phyloP scores from a whole-genome alignment of 30 jellyfish, hydroid and myxozoan genomes.

The Nemopilema nomurai region DNA sequence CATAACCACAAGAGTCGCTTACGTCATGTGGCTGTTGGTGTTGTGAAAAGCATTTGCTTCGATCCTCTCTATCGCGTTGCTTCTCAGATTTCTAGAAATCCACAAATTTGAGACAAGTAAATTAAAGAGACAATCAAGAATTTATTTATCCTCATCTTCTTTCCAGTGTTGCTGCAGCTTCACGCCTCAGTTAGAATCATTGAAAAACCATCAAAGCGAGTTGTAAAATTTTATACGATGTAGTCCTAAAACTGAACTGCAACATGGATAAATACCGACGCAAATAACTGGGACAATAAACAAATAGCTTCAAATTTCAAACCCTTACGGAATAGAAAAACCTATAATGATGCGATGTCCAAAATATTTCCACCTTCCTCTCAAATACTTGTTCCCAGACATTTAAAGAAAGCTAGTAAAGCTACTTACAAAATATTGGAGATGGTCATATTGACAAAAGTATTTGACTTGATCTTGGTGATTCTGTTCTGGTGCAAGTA shows the following conservation, averaged over 20 bases:
- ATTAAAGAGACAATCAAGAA: slow-evolving; percentile 62
- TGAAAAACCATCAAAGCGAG: too few relatives aligned
- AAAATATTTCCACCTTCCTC: too few relatives aligned
- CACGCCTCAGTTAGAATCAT: too few relatives aligned
- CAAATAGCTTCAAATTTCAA: too few relatives aligned
- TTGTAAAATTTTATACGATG: too few relatives aligned
- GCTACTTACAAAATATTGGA: slow-evolving; percentile 48
- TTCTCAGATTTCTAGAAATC: slow-evolving; percentile 46
- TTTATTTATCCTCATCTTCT: slow-evolving; percentile 65
- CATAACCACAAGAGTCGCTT: slow-evolving; percentile 28
- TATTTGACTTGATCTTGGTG: slow-evolving; percentile 70
- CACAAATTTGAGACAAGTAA: slow-evolving; percentile 27
- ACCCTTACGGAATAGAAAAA: too few relatives aligned
- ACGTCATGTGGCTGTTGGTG: slow-evolving; percentile 55
- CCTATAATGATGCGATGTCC: too few relatives aligned
- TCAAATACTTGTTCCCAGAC: too few relatives aligned
- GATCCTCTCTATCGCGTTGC: slow-evolving; percentile 70
- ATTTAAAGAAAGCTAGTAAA: too few relatives aligned
- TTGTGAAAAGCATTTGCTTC: slow-evolving; percentile 75
- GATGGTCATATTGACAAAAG: slow-evolving; percentile 69
- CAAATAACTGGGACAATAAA: too few relatives aligned
- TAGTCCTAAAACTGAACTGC: too few relatives aligned
- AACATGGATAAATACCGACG: too few relatives aligned
- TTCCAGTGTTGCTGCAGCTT: slow-evolving; percentile 59
- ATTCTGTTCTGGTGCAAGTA: slow-evolving; percentile 51